Evolutionary conservation across 2,888 invertebrate species (phyloP), one percentile per base, ranked within the genome.

Genomic region (Lacanobia wlatinum): DNA sequence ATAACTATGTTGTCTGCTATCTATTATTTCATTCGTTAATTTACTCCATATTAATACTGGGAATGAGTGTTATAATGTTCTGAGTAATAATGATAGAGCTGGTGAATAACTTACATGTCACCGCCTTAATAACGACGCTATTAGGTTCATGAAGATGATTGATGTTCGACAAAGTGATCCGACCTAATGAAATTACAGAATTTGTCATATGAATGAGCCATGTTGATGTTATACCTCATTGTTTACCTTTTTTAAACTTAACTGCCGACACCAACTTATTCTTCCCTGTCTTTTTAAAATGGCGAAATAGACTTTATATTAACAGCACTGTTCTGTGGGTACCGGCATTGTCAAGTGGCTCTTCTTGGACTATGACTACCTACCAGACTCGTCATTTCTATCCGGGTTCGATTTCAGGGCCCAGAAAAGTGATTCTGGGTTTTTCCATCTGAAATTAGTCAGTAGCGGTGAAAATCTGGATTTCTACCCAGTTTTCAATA

Each of bases 171-270:
- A 43, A 72, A 68, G 46, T 64, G 63, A 61, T 40, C 9, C 48
- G 18, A 43, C 64, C 60, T 78, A 64, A 64, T 78, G 56, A 64
- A 78, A 78, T 61, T 34, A 58, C 18, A 12, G 14, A 52, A 68
- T 64, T 52, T 52, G 10, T 64, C 40, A 23, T 48, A 18, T 48
- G n/a, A 23, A 53, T 53, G 0, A 23, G 21, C 12, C 12, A 52
- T 21, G 21, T 21, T 52, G 52, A 12, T 52, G 4, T 9, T 21
- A 53, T 23, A 48, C 48, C 1, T 18, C 48, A 18, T 16, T 48
- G 7, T 48, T 48, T 16, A 8, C 23, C 14, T 53, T 12, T 14
- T 53, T 53, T 52, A 21, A 21, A 21, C 21, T 0, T 21, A 50
- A 50, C n/a, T 10, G 21, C 50, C n/a, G 50, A 50, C 9, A 16